These are phyloP conservation scores for Limnephilus lunatus DNA, from an alignment of 2,888 invertebrate species.

Conservation along the genomic window DNA sequence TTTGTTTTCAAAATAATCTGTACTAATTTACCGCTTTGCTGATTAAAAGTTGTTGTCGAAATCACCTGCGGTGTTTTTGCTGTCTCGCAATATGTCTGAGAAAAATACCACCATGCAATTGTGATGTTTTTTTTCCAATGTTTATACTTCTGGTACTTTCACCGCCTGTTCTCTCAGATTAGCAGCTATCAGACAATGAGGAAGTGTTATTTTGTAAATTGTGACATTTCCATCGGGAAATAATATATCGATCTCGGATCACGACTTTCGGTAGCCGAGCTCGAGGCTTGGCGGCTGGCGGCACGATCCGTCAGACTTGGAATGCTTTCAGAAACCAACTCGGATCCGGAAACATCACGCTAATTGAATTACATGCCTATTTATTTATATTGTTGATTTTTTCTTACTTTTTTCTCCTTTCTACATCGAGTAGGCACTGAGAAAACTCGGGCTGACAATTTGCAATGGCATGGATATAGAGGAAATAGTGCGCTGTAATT, in stretches of 20 bases:
- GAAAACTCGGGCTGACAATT: no score
- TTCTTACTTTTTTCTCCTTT: no score
- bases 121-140: background rate
- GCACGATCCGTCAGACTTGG: no score
- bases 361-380: no score
- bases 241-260: constrained; percentile 2
- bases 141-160: background rate
- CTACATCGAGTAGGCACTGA: no score
- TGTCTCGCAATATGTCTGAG: background rate
- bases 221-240: background rate
- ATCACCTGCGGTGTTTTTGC: background rate
- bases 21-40: background rate
- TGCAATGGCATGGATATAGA: no score
- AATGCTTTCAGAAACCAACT: background rate
- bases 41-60: background rate
- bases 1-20: background rate
- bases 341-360: background rate
- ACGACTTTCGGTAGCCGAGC: background rate
- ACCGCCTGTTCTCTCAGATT: background rate
- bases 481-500: no score
- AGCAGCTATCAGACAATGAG: background rate
- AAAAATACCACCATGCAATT: background rate
- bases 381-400: no score
- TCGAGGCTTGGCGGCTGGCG: no score
- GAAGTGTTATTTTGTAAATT: background rate